Conservation (phyloP, 2,888 invertebrate species). For the Trichogramma dendrolimi region DNA sequence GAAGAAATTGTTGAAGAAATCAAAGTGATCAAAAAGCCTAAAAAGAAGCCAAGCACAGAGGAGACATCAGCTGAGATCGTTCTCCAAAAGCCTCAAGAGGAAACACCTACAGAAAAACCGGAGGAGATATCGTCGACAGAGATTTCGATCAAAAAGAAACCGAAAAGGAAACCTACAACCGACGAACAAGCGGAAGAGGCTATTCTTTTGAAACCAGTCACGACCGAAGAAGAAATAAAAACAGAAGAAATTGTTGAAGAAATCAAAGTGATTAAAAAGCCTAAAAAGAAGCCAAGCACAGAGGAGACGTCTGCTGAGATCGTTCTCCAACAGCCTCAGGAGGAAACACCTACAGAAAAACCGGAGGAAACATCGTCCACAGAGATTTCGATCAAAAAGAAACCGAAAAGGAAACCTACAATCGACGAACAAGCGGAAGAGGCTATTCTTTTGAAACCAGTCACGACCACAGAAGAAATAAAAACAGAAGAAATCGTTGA, state of each 20-base stretch:
- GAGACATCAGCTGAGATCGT: conserved; percentile 41
- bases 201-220: conserved; percentile 31
- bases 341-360: conserved; percentile 44
- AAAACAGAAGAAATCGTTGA: conserved; percentile 34
- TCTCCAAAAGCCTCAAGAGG: conserved; percentile 43
- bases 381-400: conserved; percentile 40
- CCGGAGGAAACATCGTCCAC: conserved; percentile 34
- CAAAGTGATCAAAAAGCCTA: conserved; percentile 36
- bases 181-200: conserved; percentile 23
- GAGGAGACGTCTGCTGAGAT: conserved; percentile 41
- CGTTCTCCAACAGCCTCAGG: conserved; percentile 40
- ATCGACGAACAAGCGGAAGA: conserved; percentile 35
- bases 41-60: conserved; percentile 35
- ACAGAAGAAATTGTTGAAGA: conserved; percentile 36
- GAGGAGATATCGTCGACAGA: conserved; percentile 30
- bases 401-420: conserved; percentile 42
- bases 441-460: conserved; percentile 39
- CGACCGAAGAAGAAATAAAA: conserved; percentile 25
- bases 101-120: conserved; percentile 38
- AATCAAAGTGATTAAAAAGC: conserved; percentile 33
- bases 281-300: conserved; percentile 35
- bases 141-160: conserved; percentile 37
- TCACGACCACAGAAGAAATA: conserved; percentile 29
- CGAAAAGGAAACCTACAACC: conserved; percentile 23
- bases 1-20: conserved; percentile 38